Percentiles rank a stretch among this genome's conserved stretches.
Conservation (phyloP, 2,888 invertebrate species). For the Busseola fusca region DNA sequence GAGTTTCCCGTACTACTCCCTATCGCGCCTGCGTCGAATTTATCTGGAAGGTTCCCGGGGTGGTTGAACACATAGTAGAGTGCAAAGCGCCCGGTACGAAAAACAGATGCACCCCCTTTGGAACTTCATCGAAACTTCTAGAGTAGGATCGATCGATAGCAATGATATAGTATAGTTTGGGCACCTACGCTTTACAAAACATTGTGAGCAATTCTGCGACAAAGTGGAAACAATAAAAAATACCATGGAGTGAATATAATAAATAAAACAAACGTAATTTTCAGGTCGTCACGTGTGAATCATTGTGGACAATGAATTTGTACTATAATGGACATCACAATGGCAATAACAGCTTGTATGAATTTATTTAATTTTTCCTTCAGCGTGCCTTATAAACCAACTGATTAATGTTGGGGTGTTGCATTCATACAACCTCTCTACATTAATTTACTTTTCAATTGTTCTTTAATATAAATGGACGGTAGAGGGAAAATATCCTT, state of each 20-base stretch:
- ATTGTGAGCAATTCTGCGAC: conserved; percentile 11
- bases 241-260: conserved; percentile 14
- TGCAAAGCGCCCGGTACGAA: conserved; percentile 15
- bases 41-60: conserved; percentile 60
- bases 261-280: conserved; percentile 48
- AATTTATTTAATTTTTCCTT: conserved; percentile 71
- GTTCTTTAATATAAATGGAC: conserved; percentile 51
- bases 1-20: conserved; percentile 10
- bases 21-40: conserved; percentile 54
- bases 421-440: conserved; percentile 59
- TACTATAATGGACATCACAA: conserved; percentile 69
- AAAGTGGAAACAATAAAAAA: neutral
- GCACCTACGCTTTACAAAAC: conserved; percentile 36
- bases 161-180: conserved; percentile 14
- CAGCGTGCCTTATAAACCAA: conserved; percentile 69
- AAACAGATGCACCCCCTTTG: conserved; percentile 22
- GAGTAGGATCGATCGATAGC: conserved; percentile 10
- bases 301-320: conserved; percentile 63
- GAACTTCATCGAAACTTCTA: conserved; percentile 38
- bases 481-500: conserved; percentile 27
- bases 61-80: conserved; percentile 45
- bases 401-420: conserved; percentile 68
- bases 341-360: conserved; percentile 68
- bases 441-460: conserved; percentile 66
- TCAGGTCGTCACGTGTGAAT: conserved; percentile 64